phyloP scores from a whole-genome alignment of 2,113 vertebrate genomes.

The Brevimyrus niger region DNA sequence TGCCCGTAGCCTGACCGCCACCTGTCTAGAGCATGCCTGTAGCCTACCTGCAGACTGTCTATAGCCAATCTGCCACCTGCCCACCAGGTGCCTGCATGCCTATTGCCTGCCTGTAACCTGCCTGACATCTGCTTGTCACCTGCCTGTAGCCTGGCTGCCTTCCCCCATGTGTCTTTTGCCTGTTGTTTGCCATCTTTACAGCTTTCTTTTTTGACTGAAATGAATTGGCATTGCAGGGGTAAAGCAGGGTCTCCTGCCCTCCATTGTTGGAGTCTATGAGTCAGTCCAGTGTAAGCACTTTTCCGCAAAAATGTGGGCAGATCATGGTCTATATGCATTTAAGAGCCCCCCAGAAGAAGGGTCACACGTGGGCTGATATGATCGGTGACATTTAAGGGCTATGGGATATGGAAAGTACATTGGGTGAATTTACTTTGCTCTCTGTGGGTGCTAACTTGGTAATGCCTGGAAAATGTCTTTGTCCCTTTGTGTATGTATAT shows the following conservation, averaged over 20 bases:
- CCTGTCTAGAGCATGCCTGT: too few species aligned
- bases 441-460: background rate
- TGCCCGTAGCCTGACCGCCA: too few species aligned
- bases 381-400: slow-evolving; percentile 8
- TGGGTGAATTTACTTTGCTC: background rate
- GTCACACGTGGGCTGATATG: background rate
- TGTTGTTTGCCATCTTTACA: background rate
- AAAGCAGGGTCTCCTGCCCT: background rate
- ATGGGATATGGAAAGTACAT: slow-evolving; percentile 11
- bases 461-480: background rate
- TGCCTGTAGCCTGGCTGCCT: background rate
- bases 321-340: background rate
- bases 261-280: background rate
- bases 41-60: background rate
- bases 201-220: background rate
- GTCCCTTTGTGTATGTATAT: background rate
- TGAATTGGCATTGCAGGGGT: background rate
- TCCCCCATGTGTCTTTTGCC: background rate
- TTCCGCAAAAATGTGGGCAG: background rate
- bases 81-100: too few species aligned
- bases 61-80: background rate
- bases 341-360: background rate
- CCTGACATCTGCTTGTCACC: too few species aligned
- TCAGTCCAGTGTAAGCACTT: background rate
- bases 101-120: too few species aligned